Evolutionary conservation across 2,888 invertebrate genomes (phyloP).

Genomic region (Smittia sp.): DNA sequence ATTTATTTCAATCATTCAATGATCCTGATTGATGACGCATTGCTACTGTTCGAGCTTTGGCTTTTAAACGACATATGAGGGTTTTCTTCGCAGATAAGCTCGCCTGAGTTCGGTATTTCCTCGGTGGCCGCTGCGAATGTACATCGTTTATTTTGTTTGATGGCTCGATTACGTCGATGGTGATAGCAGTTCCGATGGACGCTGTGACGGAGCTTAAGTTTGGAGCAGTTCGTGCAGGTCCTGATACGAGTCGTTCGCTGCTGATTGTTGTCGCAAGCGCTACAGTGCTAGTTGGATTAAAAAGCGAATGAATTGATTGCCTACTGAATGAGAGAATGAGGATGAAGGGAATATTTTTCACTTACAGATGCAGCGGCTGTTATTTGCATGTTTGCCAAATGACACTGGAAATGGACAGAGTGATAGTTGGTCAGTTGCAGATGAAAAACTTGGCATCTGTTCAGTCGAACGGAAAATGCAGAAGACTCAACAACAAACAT

Average conservation of each 20-base stretch:
- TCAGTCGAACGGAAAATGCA: too few relatives aligned
- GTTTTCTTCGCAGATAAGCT: slow-evolving; percentile 31
- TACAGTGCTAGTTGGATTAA: slow-evolving; percentile 24
- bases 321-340: neutral
- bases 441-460: too few relatives aligned
- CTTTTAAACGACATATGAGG: slow-evolving; percentile 43
- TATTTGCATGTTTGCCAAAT: slow-evolving; percentile 53
- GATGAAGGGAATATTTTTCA: too few relatives aligned
- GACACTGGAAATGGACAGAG: slow-evolving; percentile 47
- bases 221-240: slow-evolving; percentile 41
- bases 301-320: neutral
- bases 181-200: slow-evolving; percentile 33
- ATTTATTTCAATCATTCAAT: slow-evolving; percentile 42
- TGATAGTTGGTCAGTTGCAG: neutral
- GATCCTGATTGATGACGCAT: slow-evolving; percentile 44
- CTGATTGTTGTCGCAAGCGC: slow-evolving; percentile 34
- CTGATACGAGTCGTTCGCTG: slow-evolving; percentile 10
- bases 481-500: too few relatives aligned
- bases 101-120: slow-evolving; percentile 34
- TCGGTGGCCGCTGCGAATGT: slow-evolving; percentile 49
- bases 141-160: slow-evolving; percentile 47
- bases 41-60: slow-evolving; percentile 45
- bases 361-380: slow-evolving; percentile 53
- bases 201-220: slow-evolving; percentile 41
- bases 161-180: slow-evolving; percentile 33